A percentile compares a stretch with the other conserved stretches of the same genome.
phyloP scores from a whole-genome alignment of 2,797 vertebrate genomes.

The Leuciscus waleckii region DNA sequence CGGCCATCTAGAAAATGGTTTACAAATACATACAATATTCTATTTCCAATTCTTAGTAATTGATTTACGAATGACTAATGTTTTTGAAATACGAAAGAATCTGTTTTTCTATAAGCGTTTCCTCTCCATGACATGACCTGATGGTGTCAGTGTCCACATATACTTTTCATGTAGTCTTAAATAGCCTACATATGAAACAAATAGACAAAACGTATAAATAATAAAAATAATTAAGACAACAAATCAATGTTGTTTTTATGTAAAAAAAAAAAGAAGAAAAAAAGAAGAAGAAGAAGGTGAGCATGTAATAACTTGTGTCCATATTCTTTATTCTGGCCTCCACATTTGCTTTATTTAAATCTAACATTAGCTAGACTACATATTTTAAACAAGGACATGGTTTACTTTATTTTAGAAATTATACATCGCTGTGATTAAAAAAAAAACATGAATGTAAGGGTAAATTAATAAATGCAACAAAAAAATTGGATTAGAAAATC shows the following conservation, averaged over 20 bases:
- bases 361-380: not conserved
- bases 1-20: accelerated
- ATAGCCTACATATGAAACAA: not conserved
- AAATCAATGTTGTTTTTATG: too few relatives aligned
- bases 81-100: too few relatives aligned
- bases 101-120: not conserved
- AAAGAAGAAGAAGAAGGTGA: too few relatives aligned
- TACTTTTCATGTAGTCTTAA: not conserved
- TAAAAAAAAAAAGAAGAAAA: not conserved
- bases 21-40: accelerated
- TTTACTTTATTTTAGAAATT: not conserved
- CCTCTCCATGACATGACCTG: not conserved
- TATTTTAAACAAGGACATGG: not conserved
- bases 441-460: not conserved
- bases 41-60: accelerated
- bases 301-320: not conserved
- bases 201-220: not conserved
- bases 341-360: not conserved
- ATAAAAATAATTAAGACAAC: not conserved
- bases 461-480: not conserved
- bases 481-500: not conserved
- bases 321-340: not conserved
- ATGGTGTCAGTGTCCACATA: not conserved
- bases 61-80: accelerated
- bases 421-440: not conserved